Evolutionary conservation across 1,140 invertebrate genomes (phyloP).

Genomic region (Eciton burchellii): DNA sequence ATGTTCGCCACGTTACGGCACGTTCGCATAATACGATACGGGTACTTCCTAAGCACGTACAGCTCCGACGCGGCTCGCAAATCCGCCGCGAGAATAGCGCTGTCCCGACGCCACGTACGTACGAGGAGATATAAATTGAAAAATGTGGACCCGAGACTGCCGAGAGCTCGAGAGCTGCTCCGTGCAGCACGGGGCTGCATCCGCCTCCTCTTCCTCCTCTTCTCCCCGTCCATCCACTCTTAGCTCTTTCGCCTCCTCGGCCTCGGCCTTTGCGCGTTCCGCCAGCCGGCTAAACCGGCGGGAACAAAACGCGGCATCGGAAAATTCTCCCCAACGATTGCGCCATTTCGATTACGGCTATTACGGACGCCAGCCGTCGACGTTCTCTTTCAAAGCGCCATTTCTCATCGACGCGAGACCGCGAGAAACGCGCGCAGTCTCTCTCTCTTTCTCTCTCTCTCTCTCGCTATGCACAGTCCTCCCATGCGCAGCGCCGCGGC

Average conservation of each 20-base stretch:
- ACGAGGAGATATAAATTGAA: slow-evolving; percentile 52
- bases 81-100: slow-evolving; percentile 29
- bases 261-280: slow-evolving; percentile 46
- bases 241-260: no score
- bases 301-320: slow-evolving; percentile 44
- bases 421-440: no score
- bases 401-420: slow-evolving; percentile 18
- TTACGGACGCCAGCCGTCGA: neutral
- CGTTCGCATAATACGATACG: neutral
- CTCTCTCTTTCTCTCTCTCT: slow-evolving; percentile 4
- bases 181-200: neutral
- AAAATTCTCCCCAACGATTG: slow-evolving; percentile 62
- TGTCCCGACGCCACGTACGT: neutral
- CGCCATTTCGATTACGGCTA: slow-evolving; percentile 54
- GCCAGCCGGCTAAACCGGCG: slow-evolving; percentile 22
- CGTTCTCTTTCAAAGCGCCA: slow-evolving; percentile 4
- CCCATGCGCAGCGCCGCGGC: no score
- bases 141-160: slow-evolving; percentile 27
- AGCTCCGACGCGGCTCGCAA: neutral
- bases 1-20: neutral
- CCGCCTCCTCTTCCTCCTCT: no score
- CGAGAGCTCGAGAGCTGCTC: slow-evolving; percentile 36
- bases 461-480: neutral
- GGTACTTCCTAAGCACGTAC: neutral
- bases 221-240: slow-evolving; percentile 26